A percentile compares a stretch with the other conserved stretches of the same genome.
These are phyloP conservation scores for Acleris sparsana DNA, from an alignment of 2,888 invertebrate species.

Conservation along the genomic window DNA sequence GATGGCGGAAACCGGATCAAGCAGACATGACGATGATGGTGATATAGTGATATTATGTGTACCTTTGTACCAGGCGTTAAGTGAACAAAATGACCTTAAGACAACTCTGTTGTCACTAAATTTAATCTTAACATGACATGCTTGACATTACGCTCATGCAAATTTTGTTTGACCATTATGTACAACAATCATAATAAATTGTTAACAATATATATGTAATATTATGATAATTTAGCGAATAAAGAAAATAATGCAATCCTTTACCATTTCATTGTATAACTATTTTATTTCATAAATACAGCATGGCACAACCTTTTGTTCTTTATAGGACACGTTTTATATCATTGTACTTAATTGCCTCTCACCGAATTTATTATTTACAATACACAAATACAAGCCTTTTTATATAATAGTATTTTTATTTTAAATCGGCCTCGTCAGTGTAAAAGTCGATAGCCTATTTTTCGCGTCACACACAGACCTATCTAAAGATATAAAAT, in stretches of 20 bases:
- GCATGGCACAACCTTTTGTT: slow-evolving; percentile 14
- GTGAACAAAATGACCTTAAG: slow-evolving; percentile 17
- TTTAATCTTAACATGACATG: slow-evolving; percentile 25
- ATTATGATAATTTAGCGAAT: slow-evolving; percentile 1
- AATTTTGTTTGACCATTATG: slow-evolving; percentile 14
- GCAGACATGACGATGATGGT: background rate
- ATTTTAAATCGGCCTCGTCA: slow-evolving; percentile 3
- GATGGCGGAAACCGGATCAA: too few relatives aligned
- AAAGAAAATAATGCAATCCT: background rate
- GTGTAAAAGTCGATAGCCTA: too few relatives aligned
- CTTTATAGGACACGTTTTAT: slow-evolving; percentile 17
- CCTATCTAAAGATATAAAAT: too few relatives aligned
- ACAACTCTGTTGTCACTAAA: slow-evolving; percentile 29
- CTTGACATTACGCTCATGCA: slow-evolving; percentile 15
- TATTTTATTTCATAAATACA: background rate
- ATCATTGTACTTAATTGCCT: slow-evolving; percentile 58
- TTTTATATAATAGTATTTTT: slow-evolving; percentile 37
- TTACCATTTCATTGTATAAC: too few relatives aligned
- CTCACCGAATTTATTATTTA: slow-evolving; percentile 78
- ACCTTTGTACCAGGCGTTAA: slow-evolving; percentile 3
- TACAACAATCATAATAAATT: slow-evolving; percentile 30
- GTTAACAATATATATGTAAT: background rate
- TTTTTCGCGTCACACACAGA: too few relatives aligned
- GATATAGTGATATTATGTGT: background rate
- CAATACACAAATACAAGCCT: slow-evolving; percentile 45